These are phyloP conservation scores for Nesogale talazaci DNA, from an alignment of 2,113 vertebrate genomes.

Conservation along the genomic window DNA sequence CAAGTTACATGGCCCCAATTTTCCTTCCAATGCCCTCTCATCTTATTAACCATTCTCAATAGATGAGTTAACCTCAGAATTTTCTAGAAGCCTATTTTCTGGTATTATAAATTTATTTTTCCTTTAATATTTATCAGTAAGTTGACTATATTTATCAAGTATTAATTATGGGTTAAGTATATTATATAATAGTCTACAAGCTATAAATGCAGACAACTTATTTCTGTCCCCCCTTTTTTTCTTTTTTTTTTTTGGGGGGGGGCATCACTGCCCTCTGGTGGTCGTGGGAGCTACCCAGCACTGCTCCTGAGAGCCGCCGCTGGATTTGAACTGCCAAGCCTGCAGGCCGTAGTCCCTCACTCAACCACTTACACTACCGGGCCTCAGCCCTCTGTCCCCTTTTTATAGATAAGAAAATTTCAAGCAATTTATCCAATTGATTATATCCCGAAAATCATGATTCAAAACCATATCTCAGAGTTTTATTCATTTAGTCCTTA, in stretches of 20 bases:
- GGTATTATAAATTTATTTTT: not conserved
- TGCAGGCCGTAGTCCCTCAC: too few species aligned
- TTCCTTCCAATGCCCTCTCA: conserved; percentile 6
- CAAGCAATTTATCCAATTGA: not conserved
- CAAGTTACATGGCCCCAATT: not conserved
- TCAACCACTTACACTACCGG: too few species aligned
- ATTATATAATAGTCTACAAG: not conserved
- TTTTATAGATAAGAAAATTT: conserved; percentile 14
- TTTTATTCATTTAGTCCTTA: not conserved
- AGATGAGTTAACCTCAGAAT: not conserved
- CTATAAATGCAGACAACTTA: not conserved
- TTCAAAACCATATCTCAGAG: not conserved
- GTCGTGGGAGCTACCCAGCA: too few species aligned
- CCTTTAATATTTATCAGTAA: not conserved
- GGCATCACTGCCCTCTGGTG: too few species aligned
- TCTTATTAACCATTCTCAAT: not conserved
- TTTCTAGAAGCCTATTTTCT: conserved; percentile 40
- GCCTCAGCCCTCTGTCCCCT: too few species aligned
- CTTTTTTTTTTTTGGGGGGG: too few species aligned
- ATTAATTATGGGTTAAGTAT: not conserved
- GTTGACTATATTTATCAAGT: conserved; percentile 7
- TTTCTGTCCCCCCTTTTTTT: not conserved
- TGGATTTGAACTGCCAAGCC: too few species aligned
- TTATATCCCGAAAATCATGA: not conserved
- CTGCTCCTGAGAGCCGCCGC: too few species aligned